Evolutionary conservation across 2,888 invertebrate genomes (phyloP).

Genomic region (Anaspis maculata): DNA sequence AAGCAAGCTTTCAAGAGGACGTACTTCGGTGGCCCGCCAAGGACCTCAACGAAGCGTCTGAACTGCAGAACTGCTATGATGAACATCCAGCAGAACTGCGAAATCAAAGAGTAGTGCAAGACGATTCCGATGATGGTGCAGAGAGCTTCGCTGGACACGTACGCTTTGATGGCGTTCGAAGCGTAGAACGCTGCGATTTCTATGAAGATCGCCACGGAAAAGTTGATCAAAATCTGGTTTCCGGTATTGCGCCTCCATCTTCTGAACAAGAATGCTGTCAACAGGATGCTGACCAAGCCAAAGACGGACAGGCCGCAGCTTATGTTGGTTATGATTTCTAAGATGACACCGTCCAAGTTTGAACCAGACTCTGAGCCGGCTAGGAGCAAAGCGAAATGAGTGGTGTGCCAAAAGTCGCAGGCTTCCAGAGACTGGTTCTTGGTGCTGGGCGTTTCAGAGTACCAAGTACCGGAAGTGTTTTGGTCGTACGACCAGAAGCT

Average conservation of each 20-base stretch:
- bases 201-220: constrained; percentile 28
- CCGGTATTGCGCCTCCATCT: constrained; percentile 49
- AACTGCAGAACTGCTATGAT: constrained; percentile 62
- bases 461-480: constrained; percentile 25
- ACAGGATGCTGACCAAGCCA: constrained; percentile 44
- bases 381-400: constrained; percentile 45
- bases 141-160: constrained; percentile 15
- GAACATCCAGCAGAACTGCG: constrained; percentile 66
- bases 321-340: constrained; percentile 46
- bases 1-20: constrained; percentile 50
- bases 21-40: constrained; percentile 47
- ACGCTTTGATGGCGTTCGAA: constrained; percentile 21
- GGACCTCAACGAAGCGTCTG: constrained; percentile 54
- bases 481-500: constrained; percentile 1
- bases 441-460: constrained; percentile 37
- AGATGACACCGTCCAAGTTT: constrained; percentile 25
- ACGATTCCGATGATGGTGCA: constrained; percentile 52
- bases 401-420: constrained; percentile 50
- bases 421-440: constrained; percentile 19
- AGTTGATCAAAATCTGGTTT: constrained; percentile 35
- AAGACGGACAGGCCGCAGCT: constrained; percentile 47
- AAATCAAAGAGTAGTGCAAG: constrained; percentile 60
- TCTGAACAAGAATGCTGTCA: constrained; percentile 49
- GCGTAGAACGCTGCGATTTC: constrained; percentile 35
- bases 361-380: constrained; percentile 2